Percentiles rank a stretch among this genome's conserved stretches.
phyloP scores from a whole-genome alignment of 2,888 invertebrate species.

The Digitonthophagus gazella region DNA sequence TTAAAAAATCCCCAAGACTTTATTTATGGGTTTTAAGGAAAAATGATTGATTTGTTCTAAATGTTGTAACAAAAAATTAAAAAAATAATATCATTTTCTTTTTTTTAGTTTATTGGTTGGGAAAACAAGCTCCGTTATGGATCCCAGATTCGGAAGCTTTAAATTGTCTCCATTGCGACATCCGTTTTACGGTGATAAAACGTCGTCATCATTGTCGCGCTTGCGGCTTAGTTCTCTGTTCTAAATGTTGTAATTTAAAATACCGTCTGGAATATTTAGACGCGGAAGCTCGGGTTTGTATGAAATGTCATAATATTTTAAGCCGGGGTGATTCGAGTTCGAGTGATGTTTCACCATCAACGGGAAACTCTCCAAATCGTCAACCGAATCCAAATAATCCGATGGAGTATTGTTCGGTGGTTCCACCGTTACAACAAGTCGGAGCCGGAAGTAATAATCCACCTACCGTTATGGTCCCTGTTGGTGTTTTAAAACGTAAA shows the following conservation, averaged over 20 bases:
- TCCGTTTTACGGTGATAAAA: conserved; percentile 77
- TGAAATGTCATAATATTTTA: conserved; percentile 64
- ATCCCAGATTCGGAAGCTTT: conserved; percentile 79
- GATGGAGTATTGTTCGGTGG: conserved; percentile 81
- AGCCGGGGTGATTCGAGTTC: conserved; percentile 35
- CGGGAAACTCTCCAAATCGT: conserved; percentile 37
- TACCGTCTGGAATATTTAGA: conserved; percentile 71
- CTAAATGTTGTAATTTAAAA: conserved; percentile 72
- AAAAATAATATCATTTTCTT: neutral
- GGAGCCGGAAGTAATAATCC: conserved; percentile 52
- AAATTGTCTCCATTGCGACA: conserved; percentile 79
- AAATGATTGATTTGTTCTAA: too few relatives aligned
- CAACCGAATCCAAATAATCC: conserved; percentile 83
- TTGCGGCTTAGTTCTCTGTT: conserved; percentile 80
- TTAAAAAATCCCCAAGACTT: too few relatives aligned
- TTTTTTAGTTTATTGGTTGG: conserved; percentile 52
- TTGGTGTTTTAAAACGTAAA: conserved; percentile 76
- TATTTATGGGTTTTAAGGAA: too few relatives aligned
- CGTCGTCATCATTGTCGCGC: conserved; percentile 86
- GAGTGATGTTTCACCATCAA: conserved; percentile 39
- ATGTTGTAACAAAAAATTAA: too few relatives aligned
- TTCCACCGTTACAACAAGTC: conserved; percentile 74
- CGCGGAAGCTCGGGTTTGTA: conserved; percentile 76
- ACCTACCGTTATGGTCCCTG: conserved; percentile 80
- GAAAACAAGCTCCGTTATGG: conserved; percentile 80